These are phyloP conservation scores for Anser cygnoides DNA, from an alignment of 2,113 vertebrate genomes.

Conservation along the genomic window DNA sequence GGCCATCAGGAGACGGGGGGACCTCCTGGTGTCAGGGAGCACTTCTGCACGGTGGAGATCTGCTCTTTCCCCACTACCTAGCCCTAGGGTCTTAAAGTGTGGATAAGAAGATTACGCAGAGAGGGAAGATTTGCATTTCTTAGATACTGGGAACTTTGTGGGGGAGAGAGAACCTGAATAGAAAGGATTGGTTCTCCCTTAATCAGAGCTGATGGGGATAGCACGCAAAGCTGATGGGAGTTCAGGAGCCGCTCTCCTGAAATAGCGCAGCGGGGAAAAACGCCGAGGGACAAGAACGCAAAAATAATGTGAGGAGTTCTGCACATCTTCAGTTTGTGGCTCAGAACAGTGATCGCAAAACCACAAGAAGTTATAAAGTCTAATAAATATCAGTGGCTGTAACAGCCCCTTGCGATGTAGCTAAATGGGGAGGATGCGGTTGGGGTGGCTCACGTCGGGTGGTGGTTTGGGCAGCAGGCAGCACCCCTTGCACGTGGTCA, in stretches of 20 bases:
- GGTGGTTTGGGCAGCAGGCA: neutral
- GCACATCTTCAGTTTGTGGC: neutral
- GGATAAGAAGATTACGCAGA: neutral
- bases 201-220: neutral
- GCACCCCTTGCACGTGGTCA: neutral
- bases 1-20: rapidly evolving
- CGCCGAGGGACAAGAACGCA: neutral
- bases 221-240: conserved; percentile 41
- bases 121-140: conserved; percentile 16
- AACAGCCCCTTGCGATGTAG: neutral
- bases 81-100: neutral
- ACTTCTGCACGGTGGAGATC: neutral
- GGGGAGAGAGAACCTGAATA: neutral
- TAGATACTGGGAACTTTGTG: neutral
- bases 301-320: neutral
- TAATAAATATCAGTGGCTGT: neutral
- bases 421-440: neutral
- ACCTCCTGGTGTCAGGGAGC: rapidly evolving
- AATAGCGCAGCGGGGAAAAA: conserved; percentile 36
- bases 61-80: neutral
- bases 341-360: neutral
- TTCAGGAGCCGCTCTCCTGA: conserved; percentile 9
- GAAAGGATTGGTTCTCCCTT: conserved; percentile 42
- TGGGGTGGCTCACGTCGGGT: neutral
- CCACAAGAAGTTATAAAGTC: neutral